These are phyloP conservation scores for Chionomys nivalis DNA, from an alignment of 2,113 vertebrate species.

Conservation along the genomic window DNA sequence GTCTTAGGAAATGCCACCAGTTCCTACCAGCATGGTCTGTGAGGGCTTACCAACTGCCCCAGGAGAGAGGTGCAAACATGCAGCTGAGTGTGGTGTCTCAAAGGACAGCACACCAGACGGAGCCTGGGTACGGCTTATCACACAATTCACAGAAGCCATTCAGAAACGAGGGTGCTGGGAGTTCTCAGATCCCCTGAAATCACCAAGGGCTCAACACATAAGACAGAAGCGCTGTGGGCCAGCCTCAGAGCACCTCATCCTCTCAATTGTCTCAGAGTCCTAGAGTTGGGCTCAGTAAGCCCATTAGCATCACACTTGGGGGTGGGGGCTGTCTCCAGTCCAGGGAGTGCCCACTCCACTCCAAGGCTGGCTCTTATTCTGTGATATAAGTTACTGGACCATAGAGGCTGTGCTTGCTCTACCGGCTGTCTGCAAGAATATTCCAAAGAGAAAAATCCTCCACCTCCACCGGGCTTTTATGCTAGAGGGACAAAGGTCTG, in stretches of 20 bases:
- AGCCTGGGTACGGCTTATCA: not conserved
- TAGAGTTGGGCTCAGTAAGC: not conserved
- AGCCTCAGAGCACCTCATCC: not conserved
- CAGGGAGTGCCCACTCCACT: not conserved
- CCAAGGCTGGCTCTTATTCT: not conserved
- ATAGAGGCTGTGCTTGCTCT: not conserved
- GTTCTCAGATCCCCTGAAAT: not conserved
- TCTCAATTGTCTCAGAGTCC: not conserved
- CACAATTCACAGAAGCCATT: not conserved
- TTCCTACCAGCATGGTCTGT: not conserved
- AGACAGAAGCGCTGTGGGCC: not conserved
- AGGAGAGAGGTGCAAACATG: not conserved
- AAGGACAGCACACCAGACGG: rapidly evolving
- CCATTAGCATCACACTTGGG: not conserved
- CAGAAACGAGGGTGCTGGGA: not conserved
- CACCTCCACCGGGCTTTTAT: rapidly evolving
- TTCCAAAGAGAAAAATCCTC: not conserved
- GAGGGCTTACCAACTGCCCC: not conserved
- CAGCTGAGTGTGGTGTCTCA: not conserved
- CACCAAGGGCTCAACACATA: not conserved
- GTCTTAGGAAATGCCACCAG: not conserved
- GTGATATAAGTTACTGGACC: not conserved
- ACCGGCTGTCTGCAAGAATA: not conserved
- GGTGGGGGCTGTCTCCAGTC: not conserved
- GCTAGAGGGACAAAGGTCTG: not conserved